These are phyloP conservation scores for Jacana jacana DNA, from an alignment of 2,113 vertebrate genomes.

Conservation along the genomic window DNA sequence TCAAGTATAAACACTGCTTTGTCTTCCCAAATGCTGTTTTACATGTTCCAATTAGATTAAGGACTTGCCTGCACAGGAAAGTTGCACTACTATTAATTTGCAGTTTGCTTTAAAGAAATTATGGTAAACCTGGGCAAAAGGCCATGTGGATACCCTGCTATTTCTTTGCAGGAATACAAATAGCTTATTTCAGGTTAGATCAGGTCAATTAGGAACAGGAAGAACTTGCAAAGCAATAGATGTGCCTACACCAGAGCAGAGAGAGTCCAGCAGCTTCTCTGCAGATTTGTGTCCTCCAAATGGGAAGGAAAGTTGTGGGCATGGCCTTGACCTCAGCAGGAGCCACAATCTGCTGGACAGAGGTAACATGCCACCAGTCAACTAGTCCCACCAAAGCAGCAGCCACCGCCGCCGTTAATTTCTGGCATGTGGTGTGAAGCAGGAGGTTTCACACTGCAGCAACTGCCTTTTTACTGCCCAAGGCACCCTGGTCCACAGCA, in stretches of 20 bases:
- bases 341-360: background rate
- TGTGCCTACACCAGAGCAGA: background rate
- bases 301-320: background rate
- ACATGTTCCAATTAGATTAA: conserved; percentile 43
- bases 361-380: background rate
- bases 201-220: conserved; percentile 33
- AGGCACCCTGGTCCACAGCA: background rate
- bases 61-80: conserved; percentile 62
- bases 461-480: background rate
- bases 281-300: background rate
- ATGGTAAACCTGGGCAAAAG: conserved; percentile 41
- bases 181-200: conserved; percentile 37
- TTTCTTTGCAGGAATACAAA: conserved; percentile 24
- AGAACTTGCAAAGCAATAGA: conserved; percentile 35
- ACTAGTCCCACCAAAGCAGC: background rate
- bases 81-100: conserved; percentile 31
- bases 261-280: background rate
- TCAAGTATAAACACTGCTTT: background rate
- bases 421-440: background rate
- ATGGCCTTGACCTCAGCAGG: background rate
- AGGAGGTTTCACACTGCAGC: background rate
- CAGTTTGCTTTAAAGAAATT: conserved; percentile 47
- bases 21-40: conserved; percentile 19
- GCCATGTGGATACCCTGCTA: conserved; percentile 36
- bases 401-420: background rate